These are phyloP conservation scores for Aplochiton taeniatus DNA, from an alignment of 2,797 vertebrate genomes.

Conservation along the genomic window DNA sequence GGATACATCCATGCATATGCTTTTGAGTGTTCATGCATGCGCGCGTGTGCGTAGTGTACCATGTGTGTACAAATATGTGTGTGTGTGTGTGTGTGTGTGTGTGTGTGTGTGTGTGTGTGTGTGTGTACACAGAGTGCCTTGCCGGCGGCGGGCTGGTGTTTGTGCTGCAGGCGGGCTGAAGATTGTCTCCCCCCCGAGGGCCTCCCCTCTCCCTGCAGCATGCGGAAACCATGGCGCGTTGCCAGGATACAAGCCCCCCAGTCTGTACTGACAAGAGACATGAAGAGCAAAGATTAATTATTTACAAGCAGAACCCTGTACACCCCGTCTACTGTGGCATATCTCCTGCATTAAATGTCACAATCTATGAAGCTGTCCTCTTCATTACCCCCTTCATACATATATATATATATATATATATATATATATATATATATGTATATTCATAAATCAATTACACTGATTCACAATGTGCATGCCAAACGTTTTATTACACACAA, in stretches of 20 bases:
- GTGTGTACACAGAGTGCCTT: slow-evolving; percentile 14
- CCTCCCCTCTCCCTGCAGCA: slow-evolving; percentile 81
- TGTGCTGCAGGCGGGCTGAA: slow-evolving; percentile 77
- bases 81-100: slow-evolving; percentile 8
- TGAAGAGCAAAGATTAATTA: slow-evolving; percentile 90
- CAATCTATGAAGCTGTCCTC: slow-evolving; percentile 77
- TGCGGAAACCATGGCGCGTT: slow-evolving; percentile 84
- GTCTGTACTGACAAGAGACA: slow-evolving; percentile 89
- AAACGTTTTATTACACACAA: too few relatives aligned
- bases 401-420: slow-evolving; percentile 52
- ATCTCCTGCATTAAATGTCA: slow-evolving; percentile 84
- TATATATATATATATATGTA: too few relatives aligned
- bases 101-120: slow-evolving; percentile 11
- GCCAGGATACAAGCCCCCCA: slow-evolving; percentile 87
- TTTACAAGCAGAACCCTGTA: slow-evolving; percentile 89
- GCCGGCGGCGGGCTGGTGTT: neutral
- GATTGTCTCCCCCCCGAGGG: slow-evolving; percentile 86
- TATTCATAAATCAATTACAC: slow-evolving; percentile 16
- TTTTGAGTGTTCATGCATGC: slow-evolving; percentile 30
- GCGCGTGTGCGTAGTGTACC: slow-evolving; percentile 10
- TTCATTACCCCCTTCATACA: slow-evolving; percentile 76
- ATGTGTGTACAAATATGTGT: slow-evolving; percentile 6
- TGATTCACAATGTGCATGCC: neutral
- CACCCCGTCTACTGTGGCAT: slow-evolving; percentile 82
- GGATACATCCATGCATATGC: slow-evolving; percentile 52